Conservation (phyloP, 2,888 invertebrate genomes). For the Drosophila ezoana region DNA sequence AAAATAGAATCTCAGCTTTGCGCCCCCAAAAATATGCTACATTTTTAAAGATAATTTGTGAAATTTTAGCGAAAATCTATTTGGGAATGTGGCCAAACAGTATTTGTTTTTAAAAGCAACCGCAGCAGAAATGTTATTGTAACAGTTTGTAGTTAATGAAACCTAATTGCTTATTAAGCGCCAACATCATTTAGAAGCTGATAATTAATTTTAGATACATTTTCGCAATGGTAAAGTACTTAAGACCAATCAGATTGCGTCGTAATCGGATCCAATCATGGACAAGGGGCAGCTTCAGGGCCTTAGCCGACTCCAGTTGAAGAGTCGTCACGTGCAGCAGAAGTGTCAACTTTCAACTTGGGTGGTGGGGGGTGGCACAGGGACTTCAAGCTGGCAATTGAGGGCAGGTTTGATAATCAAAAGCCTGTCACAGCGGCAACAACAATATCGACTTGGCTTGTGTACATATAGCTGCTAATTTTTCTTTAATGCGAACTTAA, state of each 20-base stretch:
- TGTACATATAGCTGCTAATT: constrained; percentile 58
- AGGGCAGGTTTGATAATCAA: constrained; percentile 50
- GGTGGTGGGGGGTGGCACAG: neutral
- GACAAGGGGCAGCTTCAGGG: neutral
- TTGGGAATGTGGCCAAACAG: neutral
- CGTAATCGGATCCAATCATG: constrained; percentile 2
- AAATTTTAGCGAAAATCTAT: neutral
- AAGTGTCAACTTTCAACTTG: constrained; percentile 26
- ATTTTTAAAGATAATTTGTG: too few species aligned
- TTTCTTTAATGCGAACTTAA: constrained; percentile 75
- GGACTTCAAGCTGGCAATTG: constrained; percentile 26
- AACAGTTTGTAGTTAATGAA: constrained; percentile 3
- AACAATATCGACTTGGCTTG: neutral
- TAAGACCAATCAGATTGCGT: neutral
- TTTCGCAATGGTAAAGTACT: neutral
- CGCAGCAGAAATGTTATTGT: neutral
- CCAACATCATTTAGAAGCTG: neutral
- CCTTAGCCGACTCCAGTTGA: neutral
- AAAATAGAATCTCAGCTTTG: too few species aligned
- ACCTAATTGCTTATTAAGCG: constrained; percentile 6
- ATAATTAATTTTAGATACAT: constrained; percentile 2
- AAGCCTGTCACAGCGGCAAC: constrained; percentile 34
- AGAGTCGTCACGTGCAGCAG: constrained; percentile 30
- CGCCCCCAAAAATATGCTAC: too few species aligned
- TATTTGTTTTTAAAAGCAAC: neutral